Conservation (phyloP, 2,888 invertebrate genomes). For the Eupeodes luniger region DNA sequence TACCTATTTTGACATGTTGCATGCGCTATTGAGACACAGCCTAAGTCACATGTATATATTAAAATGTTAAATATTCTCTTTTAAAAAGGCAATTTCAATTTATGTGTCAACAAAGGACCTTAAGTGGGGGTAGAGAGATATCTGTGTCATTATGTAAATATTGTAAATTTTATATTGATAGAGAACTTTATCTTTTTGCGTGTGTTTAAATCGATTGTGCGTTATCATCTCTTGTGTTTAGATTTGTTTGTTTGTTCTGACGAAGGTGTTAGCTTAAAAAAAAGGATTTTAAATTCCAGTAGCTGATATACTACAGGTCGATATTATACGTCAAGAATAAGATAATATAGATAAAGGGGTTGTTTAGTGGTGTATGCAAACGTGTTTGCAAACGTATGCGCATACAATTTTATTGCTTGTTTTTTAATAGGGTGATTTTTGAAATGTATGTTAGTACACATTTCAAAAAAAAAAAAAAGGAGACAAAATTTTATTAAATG, state of each 20-base stretch:
- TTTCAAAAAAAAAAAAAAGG: not conserved
- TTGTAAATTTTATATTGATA: constrained; percentile 50
- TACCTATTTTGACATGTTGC: constrained; percentile 9
- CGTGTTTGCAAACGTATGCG: not conserved
- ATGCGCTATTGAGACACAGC: not conserved
- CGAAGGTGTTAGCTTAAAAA: constrained; percentile 30
- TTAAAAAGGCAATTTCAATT: constrained; percentile 26
- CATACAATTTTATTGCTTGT: not conserved
- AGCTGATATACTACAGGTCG: constrained; percentile 27
- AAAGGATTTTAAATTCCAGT: constrained; percentile 48
- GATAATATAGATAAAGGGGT: constrained; percentile 31
- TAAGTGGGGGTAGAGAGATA: not conserved
- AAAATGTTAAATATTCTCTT: constrained; percentile 7
- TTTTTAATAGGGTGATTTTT: constrained; percentile 7
- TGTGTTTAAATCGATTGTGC: constrained; percentile 29
- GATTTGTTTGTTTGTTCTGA: constrained; percentile 44
- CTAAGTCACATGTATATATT: not conserved
- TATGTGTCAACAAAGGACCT: constrained; percentile 39
- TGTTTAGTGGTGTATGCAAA: constrained; percentile 14
- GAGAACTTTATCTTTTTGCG: constrained; percentile 51
- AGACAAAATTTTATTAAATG: too few species aligned
- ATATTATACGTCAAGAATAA: constrained; percentile 6
- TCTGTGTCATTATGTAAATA: constrained; percentile 30
- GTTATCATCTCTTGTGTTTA: not conserved
- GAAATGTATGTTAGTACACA: constrained; percentile 14